A percentile compares a stretch with the other conserved stretches of the same genome.
Evolutionary conservation across 1,140 invertebrate species (phyloP).

Genomic region (Aporrectodea caliginosa): DNA sequence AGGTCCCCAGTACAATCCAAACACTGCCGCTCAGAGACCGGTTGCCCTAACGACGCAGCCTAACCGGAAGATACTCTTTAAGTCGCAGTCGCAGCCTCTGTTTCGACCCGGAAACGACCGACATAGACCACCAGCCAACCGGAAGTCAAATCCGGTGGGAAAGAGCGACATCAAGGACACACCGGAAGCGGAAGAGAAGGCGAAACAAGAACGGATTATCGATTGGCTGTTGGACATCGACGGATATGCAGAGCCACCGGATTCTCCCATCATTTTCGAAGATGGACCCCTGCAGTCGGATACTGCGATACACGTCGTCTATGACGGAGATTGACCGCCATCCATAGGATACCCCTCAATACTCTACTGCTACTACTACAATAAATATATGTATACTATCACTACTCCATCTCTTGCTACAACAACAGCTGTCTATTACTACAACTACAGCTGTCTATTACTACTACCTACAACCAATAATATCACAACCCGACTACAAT

Average conservation of each 20-base stretch:
- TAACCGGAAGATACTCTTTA: too few relatives aligned
- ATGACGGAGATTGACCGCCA: constrained; percentile 17
- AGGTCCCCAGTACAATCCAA: too few relatives aligned
- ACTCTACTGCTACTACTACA: too few relatives aligned
- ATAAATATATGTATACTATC: too few relatives aligned
- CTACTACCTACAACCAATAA: too few relatives aligned
- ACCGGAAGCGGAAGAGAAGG: background rate
- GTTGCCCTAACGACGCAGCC: too few relatives aligned
- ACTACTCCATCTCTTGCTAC: too few relatives aligned
- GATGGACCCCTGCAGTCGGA: constrained; percentile 5
- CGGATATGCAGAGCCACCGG: background rate
- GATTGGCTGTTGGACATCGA: constrained; percentile 14
- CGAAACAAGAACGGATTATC: constrained; percentile 9
- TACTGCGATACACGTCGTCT: constrained; percentile 22
- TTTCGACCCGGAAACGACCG: background rate
- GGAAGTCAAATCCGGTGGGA: background rate
- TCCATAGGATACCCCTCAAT: too few relatives aligned
- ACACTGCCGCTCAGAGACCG: too few relatives aligned
- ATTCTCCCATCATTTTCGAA: constrained; percentile 3
- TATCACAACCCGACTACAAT: too few relatives aligned
- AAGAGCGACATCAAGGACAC: background rate
- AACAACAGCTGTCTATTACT: too few relatives aligned
- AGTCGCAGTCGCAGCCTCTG: background rate
- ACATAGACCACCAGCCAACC: background rate
- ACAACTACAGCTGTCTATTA: too few relatives aligned